Conservation (phyloP, 2,113 vertebrate genomes). For the Arothron firmamentum region DNA sequence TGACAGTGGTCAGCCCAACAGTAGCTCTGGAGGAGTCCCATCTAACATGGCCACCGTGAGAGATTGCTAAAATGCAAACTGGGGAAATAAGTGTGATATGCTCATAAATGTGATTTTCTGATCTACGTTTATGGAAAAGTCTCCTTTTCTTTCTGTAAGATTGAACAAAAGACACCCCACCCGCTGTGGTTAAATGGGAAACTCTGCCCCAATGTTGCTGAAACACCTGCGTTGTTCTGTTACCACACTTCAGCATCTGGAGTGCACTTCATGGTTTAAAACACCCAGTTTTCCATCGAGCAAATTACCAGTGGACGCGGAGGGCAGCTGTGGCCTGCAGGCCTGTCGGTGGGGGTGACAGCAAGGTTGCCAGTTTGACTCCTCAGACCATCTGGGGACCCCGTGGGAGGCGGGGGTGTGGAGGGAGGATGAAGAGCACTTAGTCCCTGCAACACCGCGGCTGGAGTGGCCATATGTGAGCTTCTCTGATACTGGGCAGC, state of each 20-base stretch:
- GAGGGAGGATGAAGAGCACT: conserved; percentile 27
- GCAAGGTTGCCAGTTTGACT: conserved; percentile 63
- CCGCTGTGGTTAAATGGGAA: conserved; percentile 23
- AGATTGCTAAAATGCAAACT: conserved; percentile 4
- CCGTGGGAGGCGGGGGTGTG: conserved; percentile 27
- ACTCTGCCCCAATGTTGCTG: conserved; percentile 44
- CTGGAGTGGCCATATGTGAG: conserved; percentile 27
- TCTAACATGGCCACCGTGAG: conserved; percentile 10
- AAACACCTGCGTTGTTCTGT: conserved; percentile 59
- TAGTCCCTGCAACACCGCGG: conserved; percentile 11
- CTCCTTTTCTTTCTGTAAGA: not conserved
- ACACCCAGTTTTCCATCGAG: conserved; percentile 39
- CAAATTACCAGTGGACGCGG: conserved; percentile 47
- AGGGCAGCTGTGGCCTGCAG: conserved; percentile 54
- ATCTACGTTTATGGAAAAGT: no score
- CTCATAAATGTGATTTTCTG: not conserved
- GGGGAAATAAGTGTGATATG: not conserved
- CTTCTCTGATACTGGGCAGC: conserved; percentile 8
- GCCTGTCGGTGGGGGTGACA: conserved; percentile 37
- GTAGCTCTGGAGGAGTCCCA: conserved; percentile 13
- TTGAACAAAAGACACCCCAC: conserved; percentile 27
- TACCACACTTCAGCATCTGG: conserved; percentile 65
- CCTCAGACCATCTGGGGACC: conserved; percentile 49
- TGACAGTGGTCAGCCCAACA: conserved; percentile 12
- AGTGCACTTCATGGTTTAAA: conserved; percentile 55